Evolutionary conservation across 2,888 invertebrate species (phyloP).

Genomic region (Tachystola acroxantha): DNA sequence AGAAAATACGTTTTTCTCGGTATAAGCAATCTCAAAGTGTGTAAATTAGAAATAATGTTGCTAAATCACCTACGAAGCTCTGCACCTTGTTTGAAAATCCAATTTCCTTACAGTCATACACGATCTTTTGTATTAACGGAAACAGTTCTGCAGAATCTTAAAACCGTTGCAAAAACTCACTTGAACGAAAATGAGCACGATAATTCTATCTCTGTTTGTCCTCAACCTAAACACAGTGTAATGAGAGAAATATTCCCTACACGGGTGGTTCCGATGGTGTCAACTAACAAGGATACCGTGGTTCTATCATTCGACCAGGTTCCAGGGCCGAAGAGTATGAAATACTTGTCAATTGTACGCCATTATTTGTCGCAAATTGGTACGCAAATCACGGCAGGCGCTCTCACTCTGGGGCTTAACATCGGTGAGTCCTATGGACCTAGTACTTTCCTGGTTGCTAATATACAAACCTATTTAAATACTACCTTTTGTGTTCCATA

Average conservation of each 20-base stretch:
- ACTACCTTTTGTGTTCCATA: too few species aligned
- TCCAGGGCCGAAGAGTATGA: slow-evolving; percentile 79
- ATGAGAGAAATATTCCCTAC: slow-evolving; percentile 41
- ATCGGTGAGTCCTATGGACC: slow-evolving; percentile 58
- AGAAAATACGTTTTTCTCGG: slow-evolving; percentile 4
- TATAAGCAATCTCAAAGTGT: slow-evolving; percentile 13
- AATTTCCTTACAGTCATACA: slow-evolving; percentile 22
- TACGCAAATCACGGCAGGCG: slow-evolving; percentile 77
- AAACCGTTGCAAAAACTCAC: slow-evolving; percentile 29
- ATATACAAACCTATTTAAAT: background rate
- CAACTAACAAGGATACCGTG: slow-evolving; percentile 46
- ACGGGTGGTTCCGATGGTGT: slow-evolving; percentile 46
- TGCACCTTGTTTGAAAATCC: slow-evolving; percentile 18
- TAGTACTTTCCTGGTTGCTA: slow-evolving; percentile 23
- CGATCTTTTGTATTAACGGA: slow-evolving; percentile 25
- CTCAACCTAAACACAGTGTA: slow-evolving; percentile 9
- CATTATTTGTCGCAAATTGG: slow-evolving; percentile 80
- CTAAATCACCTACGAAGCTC: slow-evolving; percentile 35
- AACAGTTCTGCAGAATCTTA: slow-evolving; percentile 25
- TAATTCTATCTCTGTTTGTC: slow-evolving; percentile 7
- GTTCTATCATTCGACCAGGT: slow-evolving; percentile 79
- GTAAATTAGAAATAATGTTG: slow-evolving; percentile 28
- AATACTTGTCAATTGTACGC: slow-evolving; percentile 77
- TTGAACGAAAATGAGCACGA: slow-evolving; percentile 19
- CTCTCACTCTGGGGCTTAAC: slow-evolving; percentile 70